A percentile compares a stretch with the other conserved stretches of the same genome.
phyloP scores from a whole-genome alignment of 2,113 vertebrate genomes.

The Takifugu flavidus region DNA sequence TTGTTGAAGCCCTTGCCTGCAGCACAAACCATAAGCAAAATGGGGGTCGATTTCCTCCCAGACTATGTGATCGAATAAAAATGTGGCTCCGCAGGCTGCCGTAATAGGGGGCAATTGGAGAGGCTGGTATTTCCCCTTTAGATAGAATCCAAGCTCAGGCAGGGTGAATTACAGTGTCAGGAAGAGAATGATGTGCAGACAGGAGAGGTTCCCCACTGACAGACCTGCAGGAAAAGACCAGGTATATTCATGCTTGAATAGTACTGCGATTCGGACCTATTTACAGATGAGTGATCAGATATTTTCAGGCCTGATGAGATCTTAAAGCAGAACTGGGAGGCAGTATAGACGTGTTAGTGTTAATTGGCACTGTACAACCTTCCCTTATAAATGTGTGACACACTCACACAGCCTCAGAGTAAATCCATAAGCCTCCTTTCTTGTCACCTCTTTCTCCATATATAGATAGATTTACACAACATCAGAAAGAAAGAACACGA shows the following conservation, averaged over 20 bases:
- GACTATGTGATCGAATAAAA: conserved; percentile 57
- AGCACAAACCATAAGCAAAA: conserved; percentile 28
- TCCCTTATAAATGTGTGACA: conserved; percentile 16
- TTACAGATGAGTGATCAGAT: neutral
- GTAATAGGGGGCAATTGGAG: conserved; percentile 64
- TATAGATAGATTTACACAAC: neutral
- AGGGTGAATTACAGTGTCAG: conserved; percentile 47
- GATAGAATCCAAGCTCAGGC: conserved; percentile 55
- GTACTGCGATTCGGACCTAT: neutral
- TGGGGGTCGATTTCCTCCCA: conserved; percentile 54
- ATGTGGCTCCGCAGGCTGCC: conserved; percentile 32
- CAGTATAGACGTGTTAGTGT: conserved; percentile 20
- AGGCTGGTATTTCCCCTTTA: conserved; percentile 51
- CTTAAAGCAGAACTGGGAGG: neutral
- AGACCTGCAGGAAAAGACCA: conserved; percentile 13
- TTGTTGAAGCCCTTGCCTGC: conserved; percentile 28
- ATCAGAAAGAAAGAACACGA: too few relatives aligned
- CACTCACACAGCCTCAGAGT: conserved; percentile 16
- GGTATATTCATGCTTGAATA: conserved; percentile 8
- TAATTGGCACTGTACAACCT: conserved; percentile 32
- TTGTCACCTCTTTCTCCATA: neutral
- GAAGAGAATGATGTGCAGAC: conserved; percentile 22
- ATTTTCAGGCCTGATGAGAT: neutral
- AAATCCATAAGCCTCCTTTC: conserved; percentile 4
- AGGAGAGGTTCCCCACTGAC: conserved; percentile 55